phyloP scores from a whole-genome alignment of 2,888 invertebrate species.

The Lumbricus terrestris region DNA sequence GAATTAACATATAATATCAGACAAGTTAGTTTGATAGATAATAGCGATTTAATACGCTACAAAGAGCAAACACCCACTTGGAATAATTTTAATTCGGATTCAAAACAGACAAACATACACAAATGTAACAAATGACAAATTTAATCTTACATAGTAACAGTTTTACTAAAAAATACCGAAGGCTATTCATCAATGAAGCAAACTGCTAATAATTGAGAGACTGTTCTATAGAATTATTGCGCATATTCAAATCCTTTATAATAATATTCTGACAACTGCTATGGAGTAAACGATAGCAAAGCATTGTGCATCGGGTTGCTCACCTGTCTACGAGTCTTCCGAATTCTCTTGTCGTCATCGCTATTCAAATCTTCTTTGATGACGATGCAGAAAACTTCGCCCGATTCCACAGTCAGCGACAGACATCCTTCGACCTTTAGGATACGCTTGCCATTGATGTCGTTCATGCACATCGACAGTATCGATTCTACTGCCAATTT shows the following conservation, averaged over 20 bases:
- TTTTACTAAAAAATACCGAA: neutral
- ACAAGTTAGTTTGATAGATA: too few species aligned
- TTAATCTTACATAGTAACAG: neutral
- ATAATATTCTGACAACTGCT: neutral
- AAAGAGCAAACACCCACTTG: too few species aligned
- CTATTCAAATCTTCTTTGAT: neutral
- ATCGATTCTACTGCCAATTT: neutral
- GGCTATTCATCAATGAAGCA: neutral
- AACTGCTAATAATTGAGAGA: neutral
- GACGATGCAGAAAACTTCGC: conserved; percentile 4
- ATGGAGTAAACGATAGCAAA: too few species aligned
- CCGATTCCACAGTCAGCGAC: neutral
- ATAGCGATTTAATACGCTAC: too few species aligned
- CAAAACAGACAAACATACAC: too few species aligned
- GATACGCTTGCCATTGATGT: neutral
- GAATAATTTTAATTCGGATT: neutral
- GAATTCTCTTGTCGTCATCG: neutral
- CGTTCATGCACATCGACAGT: conserved; percentile 10
- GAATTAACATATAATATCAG: too few species aligned
- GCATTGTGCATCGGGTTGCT: neutral
- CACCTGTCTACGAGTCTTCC: neutral
- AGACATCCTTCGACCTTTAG: neutral
- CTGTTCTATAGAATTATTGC: neutral
- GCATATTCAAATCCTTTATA: neutral
- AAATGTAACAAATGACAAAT: neutral